Percentiles rank a stretch among this genome's conserved stretches.
Conservation (phyloP, 2,113 vertebrate species). For the Isurus oxyrinchus region DNA sequence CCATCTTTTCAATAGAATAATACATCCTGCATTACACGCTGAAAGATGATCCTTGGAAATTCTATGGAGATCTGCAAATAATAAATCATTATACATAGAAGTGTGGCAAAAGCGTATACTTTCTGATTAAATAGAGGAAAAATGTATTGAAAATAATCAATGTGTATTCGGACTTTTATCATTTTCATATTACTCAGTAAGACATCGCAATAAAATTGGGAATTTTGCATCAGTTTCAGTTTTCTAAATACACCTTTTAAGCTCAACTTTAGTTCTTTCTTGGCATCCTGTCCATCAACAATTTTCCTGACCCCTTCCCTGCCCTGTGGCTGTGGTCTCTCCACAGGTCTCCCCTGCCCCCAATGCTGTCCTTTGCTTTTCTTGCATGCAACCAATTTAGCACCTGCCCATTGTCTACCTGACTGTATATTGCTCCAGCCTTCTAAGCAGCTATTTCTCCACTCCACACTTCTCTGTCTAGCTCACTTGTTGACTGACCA, state of each 20-base stretch:
- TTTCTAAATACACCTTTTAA: background rate
- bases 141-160: background rate
- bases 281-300: background rate
- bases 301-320: background rate
- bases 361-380: too few species aligned
- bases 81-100: background rate
- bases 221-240: background rate
- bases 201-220: background rate
- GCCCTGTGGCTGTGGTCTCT: background rate
- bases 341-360: background rate
- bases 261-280: background rate
- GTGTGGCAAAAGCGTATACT: background rate
- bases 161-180: background rate
- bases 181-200: background rate
- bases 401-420: too few species aligned
- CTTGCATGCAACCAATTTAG: too few species aligned
- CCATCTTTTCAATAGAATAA: background rate
- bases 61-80: background rate
- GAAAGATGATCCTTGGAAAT: background rate
- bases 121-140: background rate
- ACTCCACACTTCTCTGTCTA: too few species aligned
- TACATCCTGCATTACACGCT: background rate
- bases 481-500: too few species aligned
- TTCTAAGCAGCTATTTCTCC: too few species aligned
- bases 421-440: too few species aligned